phyloP scores from a whole-genome alignment of 2,797 vertebrate species.

The Tamandua tetradactyla region DNA sequence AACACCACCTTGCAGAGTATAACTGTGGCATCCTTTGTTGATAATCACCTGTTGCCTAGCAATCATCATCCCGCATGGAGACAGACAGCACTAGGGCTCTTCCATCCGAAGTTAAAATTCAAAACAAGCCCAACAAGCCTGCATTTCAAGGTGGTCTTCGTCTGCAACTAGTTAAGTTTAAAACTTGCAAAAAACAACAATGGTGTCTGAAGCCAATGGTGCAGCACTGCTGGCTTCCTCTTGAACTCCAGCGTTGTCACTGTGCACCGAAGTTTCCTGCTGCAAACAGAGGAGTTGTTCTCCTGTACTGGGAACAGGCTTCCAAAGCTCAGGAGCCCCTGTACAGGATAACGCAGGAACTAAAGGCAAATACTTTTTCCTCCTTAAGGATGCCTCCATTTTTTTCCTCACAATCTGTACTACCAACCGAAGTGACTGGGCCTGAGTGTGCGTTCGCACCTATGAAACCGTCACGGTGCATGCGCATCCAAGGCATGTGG shows the following conservation, averaged over 20 bases:
- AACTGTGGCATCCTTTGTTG: conserved; percentile 83
- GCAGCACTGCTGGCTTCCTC: conserved; percentile 83
- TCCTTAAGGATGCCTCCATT: conserved; percentile 83
- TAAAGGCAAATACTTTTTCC: conserved; percentile 82
- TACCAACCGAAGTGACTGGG: conserved; percentile 81
- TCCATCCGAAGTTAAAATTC: conserved; percentile 84
- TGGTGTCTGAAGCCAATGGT: conserved; percentile 83
- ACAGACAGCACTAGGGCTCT: conserved; percentile 81
- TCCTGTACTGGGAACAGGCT: conserved; percentile 86
- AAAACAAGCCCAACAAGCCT: conserved; percentile 84
- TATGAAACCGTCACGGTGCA: conserved; percentile 85
- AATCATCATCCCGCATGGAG: conserved; percentile 81
- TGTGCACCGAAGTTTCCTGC: conserved; percentile 84
- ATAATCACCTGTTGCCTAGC: conserved; percentile 86
- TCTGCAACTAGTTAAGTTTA: conserved; percentile 83
- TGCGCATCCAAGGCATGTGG: conserved; percentile 88
- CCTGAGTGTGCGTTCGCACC: conserved; percentile 84
- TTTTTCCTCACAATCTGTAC: conserved; percentile 86
- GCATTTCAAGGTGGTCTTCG: conserved; percentile 81
- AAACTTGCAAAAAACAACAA: conserved; percentile 76
- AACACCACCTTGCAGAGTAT: conserved; percentile 83
- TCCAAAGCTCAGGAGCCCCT: conserved; percentile 86
- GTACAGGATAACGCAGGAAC: conserved; percentile 83
- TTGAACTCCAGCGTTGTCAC: conserved; percentile 80
- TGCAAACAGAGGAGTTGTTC: conserved; percentile 82